Evolutionary conservation across 2,888 invertebrate genomes (phyloP).

Genomic region (Leistus spinibarbis): DNA sequence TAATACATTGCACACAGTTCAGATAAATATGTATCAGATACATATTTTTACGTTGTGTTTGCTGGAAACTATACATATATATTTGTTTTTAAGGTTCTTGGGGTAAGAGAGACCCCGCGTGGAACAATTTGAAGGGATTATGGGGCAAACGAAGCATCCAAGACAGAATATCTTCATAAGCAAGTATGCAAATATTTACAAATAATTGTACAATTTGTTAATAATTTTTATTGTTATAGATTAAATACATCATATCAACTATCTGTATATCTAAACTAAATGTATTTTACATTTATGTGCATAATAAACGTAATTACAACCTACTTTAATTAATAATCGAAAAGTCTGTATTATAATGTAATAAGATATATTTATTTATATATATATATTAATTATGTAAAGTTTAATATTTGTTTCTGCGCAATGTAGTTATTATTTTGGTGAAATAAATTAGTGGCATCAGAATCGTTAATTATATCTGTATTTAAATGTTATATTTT

Average conservation of each 20-base stretch:
- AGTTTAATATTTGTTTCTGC: slow-evolving; percentile 25
- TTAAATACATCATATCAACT: slow-evolving; percentile 33
- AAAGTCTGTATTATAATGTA: slow-evolving; percentile 35
- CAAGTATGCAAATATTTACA: slow-evolving; percentile 19
- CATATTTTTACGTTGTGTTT: background rate
- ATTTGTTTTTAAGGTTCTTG: slow-evolving; percentile 64
- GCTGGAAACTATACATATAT: background rate
- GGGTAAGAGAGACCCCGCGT: slow-evolving; percentile 79
- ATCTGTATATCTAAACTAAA: slow-evolving; percentile 35
- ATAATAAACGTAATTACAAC: slow-evolving; percentile 1
- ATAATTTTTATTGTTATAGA: slow-evolving; percentile 21
- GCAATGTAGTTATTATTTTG: slow-evolving; percentile 37
- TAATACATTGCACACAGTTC: too few species aligned
- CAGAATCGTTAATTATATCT: slow-evolving; percentile 23
- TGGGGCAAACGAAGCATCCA: slow-evolving; percentile 72
- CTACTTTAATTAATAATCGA: slow-evolving; percentile 32
- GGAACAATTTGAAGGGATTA: slow-evolving; percentile 79
- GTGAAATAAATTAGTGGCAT: slow-evolving; percentile 37
- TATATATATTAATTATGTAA: slow-evolving; percentile 28
- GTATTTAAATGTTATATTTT: too few species aligned
- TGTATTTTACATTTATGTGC: slow-evolving; percentile 38
- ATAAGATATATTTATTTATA: slow-evolving; percentile 28
- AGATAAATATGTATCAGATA: too few species aligned
- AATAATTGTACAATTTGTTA: slow-evolving; percentile 7
- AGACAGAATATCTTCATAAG: slow-evolving; percentile 38